phyloP scores from a whole-genome alignment of 2,797 vertebrate species.

The Neopelma chrysocephalum region DNA sequence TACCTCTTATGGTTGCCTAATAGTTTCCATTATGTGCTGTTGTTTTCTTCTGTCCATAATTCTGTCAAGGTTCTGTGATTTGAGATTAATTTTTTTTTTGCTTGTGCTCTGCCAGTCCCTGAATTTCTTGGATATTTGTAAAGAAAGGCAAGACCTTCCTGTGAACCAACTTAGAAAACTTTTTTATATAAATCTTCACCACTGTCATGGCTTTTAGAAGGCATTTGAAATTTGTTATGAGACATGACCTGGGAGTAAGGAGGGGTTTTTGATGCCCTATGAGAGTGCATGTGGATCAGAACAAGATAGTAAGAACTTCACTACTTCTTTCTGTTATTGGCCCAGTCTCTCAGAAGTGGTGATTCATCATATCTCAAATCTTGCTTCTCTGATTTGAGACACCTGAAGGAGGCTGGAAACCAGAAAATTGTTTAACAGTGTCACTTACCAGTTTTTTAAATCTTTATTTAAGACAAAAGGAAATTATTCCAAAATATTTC shows the following conservation, averaged over 20 bases:
- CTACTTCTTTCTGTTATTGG: neutral
- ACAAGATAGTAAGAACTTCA: neutral
- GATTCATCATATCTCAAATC: neutral
- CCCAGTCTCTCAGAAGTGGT: neutral
- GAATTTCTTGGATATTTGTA: neutral
- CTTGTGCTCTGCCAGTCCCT: neutral
- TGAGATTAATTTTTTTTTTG: neutral
- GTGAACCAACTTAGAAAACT: neutral
- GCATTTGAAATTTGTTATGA: neutral
- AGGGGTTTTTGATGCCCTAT: neutral
- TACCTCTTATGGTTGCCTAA: neutral
- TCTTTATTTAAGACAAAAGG: neutral
- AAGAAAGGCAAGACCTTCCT: neutral
- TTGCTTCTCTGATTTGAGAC: neutral
- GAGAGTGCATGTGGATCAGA: neutral
- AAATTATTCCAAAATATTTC: neutral
- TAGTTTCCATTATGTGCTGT: neutral
- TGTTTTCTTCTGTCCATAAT: neutral
- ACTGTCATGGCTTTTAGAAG: neutral
- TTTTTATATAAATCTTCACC: neutral
- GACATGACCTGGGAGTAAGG: neutral
- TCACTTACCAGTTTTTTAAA: neutral
- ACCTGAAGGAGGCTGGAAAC: neutral
- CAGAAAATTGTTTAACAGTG: neutral
- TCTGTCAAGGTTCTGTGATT: neutral